These are phyloP conservation scores for Megathymus violae DNA, from an alignment of 1,140 invertebrate species.

Conservation along the genomic window DNA sequence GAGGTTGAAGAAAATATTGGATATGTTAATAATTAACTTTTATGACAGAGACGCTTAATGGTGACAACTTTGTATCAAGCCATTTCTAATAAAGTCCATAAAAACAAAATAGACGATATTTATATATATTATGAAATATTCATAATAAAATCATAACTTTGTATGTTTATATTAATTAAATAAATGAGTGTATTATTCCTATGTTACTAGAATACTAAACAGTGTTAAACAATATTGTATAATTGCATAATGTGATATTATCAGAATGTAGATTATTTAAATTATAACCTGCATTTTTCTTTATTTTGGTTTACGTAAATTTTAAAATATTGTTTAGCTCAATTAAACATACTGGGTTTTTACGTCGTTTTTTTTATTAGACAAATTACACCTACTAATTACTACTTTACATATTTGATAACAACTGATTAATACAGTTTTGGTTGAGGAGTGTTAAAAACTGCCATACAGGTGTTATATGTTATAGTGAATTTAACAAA, in stretches of 20 bases:
- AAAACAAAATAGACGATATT: background rate
- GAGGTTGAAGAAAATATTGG: too few species aligned
- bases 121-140: background rate
- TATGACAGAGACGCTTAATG: background rate
- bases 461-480: too few species aligned
- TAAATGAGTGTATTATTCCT: background rate
- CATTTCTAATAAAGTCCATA: background rate
- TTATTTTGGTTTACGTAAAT: constrained; percentile 36
- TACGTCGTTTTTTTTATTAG: too few species aligned
- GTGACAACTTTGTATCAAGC: constrained; percentile 1
- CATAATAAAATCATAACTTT: background rate
- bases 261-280: constrained; percentile 34
- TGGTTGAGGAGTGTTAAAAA: too few species aligned
- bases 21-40: too few species aligned
- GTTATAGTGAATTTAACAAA: too few species aligned
- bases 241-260: constrained; percentile 45
- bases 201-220: background rate
- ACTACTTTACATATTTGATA: too few species aligned
- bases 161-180: background rate
- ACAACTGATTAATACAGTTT: too few species aligned
- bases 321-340: constrained; percentile 35
- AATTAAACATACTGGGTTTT: constrained; percentile 38
- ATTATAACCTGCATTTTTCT: constrained; percentile 23
- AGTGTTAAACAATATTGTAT: constrained; percentile 5
- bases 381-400: too few species aligned